Conservation (phyloP, 2,888 invertebrate species). For the Trichacis sp. region DNA sequence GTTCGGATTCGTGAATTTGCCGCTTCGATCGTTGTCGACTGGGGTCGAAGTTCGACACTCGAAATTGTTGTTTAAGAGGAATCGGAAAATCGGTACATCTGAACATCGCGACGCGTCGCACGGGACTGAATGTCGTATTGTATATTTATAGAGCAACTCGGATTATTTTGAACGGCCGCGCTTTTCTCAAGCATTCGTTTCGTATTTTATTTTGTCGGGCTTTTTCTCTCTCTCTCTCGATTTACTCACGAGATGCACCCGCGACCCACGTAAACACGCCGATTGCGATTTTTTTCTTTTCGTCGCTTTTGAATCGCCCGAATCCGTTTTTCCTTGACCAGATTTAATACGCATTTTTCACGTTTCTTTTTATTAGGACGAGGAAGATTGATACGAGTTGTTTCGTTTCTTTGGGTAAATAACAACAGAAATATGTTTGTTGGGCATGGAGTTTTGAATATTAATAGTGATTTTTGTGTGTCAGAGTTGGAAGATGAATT, state of each 20-base stretch:
- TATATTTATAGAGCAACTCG: slow-evolving; percentile 68
- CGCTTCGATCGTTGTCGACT: background rate
- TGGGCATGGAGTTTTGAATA: too few species aligned
- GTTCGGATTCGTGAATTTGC: too few species aligned
- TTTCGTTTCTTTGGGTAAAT: too few species aligned
- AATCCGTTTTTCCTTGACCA: too few species aligned
- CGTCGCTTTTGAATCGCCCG: too few species aligned
- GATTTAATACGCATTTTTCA: too few species aligned
- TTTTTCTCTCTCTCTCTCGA: slow-evolving; percentile 21
- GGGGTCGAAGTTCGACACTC: background rate
- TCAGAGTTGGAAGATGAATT: too few species aligned
- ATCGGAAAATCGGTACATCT: slow-evolving; percentile 56
- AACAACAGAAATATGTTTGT: too few species aligned
- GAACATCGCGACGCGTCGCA: slow-evolving; percentile 64
- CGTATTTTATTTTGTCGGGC: slow-evolving; percentile 30
- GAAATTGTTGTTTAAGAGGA: slow-evolving; percentile 17
- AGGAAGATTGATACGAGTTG: too few species aligned
- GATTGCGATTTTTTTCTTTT: background rate
- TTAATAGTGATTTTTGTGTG: too few species aligned
- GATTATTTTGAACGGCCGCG: slow-evolving; percentile 45
- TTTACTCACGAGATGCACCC: background rate
- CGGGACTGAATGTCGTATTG: slow-evolving; percentile 67
- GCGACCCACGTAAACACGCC: background rate
- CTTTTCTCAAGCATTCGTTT: slow-evolving; percentile 34
- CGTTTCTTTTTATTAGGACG: too few species aligned